Conservation (phyloP, 2,888 invertebrate genomes). For the Erpobdella octoculata region DNA sequence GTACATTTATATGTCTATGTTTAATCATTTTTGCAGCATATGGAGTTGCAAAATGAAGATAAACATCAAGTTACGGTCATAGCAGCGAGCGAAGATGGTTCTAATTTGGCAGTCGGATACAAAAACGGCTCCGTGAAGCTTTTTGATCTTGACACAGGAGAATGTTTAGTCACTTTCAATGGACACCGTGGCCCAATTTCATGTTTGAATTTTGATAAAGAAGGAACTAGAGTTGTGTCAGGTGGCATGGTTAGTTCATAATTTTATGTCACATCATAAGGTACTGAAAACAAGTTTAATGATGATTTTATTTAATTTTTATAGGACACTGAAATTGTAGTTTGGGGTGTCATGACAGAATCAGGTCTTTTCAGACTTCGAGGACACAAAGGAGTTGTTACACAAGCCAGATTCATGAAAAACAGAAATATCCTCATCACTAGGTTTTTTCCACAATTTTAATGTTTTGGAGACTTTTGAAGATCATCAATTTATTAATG, state of each 20-base stretch:
- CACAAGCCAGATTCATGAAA: conserved; percentile 59
- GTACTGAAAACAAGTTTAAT: background rate
- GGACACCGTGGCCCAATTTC: conserved; percentile 80
- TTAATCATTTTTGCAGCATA: background rate
- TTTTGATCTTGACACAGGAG: conserved; percentile 65
- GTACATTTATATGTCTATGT: background rate
- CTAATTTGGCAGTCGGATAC: conserved; percentile 77
- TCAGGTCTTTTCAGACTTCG: conserved; percentile 77
- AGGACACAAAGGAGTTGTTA: conserved; percentile 84
- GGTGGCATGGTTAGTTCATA: conserved; percentile 64
- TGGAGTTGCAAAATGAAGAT: conserved; percentile 59
- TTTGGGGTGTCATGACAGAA: conserved; percentile 89
- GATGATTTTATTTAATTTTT: background rate
- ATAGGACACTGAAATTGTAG: conserved; percentile 79
- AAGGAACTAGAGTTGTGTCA: conserved; percentile 75
- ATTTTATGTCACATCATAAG: background rate
- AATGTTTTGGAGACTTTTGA: background rate
- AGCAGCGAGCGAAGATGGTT: conserved; percentile 67
- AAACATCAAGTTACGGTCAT: conserved; percentile 71
- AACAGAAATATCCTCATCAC: conserved; percentile 51
- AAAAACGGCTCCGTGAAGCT: conserved; percentile 77
- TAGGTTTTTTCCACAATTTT: conserved; percentile 42
- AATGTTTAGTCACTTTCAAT: conserved; percentile 63
- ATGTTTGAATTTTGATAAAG: conserved; percentile 69
- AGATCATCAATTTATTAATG: background rate